These are phyloP conservation scores for Meiosimyza decipiens DNA, from an alignment of 2,888 invertebrate species.

Conservation along the genomic window DNA sequence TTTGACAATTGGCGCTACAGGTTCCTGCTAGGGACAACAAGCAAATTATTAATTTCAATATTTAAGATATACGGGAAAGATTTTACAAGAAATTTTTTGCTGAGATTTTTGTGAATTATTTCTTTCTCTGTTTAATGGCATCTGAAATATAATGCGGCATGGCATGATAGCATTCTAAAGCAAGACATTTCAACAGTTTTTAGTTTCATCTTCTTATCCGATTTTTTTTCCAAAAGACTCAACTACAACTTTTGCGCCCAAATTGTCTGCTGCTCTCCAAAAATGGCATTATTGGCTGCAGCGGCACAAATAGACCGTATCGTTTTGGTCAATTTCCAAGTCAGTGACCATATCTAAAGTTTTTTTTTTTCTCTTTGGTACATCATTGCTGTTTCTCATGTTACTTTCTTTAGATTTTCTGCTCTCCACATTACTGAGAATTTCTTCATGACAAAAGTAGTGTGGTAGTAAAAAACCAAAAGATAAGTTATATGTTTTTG, in stretches of 20 bases:
- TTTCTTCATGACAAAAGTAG: background rate
- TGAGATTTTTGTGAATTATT: too few relatives aligned
- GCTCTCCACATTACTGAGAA: background rate
- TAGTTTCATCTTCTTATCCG: slow-evolving; percentile 1
- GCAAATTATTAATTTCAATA: too few relatives aligned
- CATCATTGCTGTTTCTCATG: background rate
- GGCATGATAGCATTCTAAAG: background rate
- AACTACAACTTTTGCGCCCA: background rate
- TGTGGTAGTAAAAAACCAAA: background rate
- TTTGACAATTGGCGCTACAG: too few relatives aligned
- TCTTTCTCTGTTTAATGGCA: too few relatives aligned
- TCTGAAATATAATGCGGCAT: too few relatives aligned
- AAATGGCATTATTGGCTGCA: background rate
- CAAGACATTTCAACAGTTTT: slow-evolving; percentile 13
- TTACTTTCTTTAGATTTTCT: background rate
- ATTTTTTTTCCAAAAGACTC: background rate
- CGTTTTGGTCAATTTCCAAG: slow-evolving; percentile 30
- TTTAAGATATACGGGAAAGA: too few relatives aligned
- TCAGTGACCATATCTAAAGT: slow-evolving; percentile 17
- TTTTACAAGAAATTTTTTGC: too few relatives aligned
- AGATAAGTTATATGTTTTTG: slow-evolving; percentile 4
- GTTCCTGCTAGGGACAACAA: too few relatives aligned
- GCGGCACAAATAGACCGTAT: slow-evolving; percentile 17
- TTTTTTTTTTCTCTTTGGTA: background rate
- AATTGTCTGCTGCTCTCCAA: background rate